Base-by-base conservation (phyloP, 2,888 invertebrate species). In the Gonocerus acuteangulatus region DNA sequence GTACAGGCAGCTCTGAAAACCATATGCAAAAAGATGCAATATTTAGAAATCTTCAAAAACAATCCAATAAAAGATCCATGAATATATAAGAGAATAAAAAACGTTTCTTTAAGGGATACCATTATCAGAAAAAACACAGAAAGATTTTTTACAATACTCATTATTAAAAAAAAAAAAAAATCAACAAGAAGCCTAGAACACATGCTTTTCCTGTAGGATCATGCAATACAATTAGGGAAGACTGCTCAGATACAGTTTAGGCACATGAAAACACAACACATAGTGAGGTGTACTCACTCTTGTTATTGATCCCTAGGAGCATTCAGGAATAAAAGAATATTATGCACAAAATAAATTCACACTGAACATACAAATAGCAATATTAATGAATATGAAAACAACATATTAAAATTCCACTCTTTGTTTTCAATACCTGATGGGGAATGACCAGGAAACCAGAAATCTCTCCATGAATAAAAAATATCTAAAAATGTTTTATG, bases 281-380 rank as follows among this genome's bases (percentile, higher is more conserved):
- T 61, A 61, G 62, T 63, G 63, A 63, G 62, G 63, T 49, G 52
- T 65, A 66, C 66, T 66, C 66, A 66, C 66, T 66, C 61, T 66
- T 66, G 52, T 62, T 66, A 65, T 64, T 51, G 56, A 63, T 79
- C 79, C 66, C 66, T 66, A 66, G 66, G 57, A 60, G 66, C 66
- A 62, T 63, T 63, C 54, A 45, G 39, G 57, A 63, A 45, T 44
- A 60, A 59, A 76, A 77, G 75, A 75, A 75, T 73, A 77, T 76
- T 77, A 78, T 79, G 78, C 70, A 68, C 69, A 57, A 34, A 69
- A 69, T 65, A 68, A 69, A 69, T 69, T 68, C 66, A 77, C 70
- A 69, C 70, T 67, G 69, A 70, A 71, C 71, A 71, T 68, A 72
- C n/a, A n/a, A n/a, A n/a, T n/a, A n/a, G n/a, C 72, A 72, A 72